Evolutionary conservation across 2,113 vertebrate genomes (phyloP).

Genomic region (Pseudorasbora parva): DNA sequence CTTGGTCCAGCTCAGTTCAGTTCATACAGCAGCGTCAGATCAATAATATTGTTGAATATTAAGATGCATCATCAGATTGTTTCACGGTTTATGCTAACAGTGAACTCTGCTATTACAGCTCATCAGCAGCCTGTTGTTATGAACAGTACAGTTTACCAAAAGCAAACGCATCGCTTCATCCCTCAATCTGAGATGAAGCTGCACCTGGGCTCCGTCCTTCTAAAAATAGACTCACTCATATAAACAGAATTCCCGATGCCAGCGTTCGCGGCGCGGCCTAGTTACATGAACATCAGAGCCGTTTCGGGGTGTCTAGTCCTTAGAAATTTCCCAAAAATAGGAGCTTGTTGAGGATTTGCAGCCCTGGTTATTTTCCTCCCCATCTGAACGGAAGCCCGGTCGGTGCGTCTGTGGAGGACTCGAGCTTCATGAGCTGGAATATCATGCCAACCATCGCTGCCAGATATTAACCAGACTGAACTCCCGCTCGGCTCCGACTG

Average conservation of each 20-base stretch:
- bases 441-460: neutral
- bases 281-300: neutral
- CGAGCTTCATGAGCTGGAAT: neutral
- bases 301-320: neutral
- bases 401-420: neutral
- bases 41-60: too few relatives aligned
- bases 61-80: neutral
- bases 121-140: neutral
- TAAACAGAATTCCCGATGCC: slow-evolving; percentile 23
- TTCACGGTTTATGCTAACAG: neutral
- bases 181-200: slow-evolving; percentile 1
- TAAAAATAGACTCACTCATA: neutral
- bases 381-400: neutral
- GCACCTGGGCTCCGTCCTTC: neutral
- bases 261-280: neutral
- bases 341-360: neutral
- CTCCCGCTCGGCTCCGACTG: neutral
- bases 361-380: neutral
- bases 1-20: too few relatives aligned
- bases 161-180: slow-evolving; percentile 1
- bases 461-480: neutral
- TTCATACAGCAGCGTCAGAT: too few relatives aligned
- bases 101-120: neutral
- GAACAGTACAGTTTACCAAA: neutral
- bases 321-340: slow-evolving; percentile 10